phyloP scores from a whole-genome alignment of 2,113 vertebrate species.

The Cinclus cinclus region DNA sequence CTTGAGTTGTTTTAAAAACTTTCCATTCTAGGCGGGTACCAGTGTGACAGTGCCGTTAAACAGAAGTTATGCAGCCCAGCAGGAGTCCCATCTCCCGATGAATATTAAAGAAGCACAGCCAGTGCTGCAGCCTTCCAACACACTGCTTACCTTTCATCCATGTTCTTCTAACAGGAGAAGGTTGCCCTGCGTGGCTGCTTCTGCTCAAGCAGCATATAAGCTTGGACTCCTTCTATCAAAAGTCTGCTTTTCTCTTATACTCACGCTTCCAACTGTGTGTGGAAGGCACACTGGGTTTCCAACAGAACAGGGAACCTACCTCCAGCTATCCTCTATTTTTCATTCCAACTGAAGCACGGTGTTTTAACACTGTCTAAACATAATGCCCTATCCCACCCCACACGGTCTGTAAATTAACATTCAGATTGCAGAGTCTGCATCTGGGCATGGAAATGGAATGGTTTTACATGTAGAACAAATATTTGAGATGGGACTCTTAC shows the following conservation, averaged over 20 bases:
- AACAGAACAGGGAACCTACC: neutral
- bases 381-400: neutral
- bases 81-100: neutral
- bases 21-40: neutral
- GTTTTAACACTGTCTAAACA: neutral
- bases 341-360: neutral
- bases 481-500: neutral
- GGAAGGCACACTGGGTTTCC: neutral
- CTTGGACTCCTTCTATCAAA: neutral
- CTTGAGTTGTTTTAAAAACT: neutral
- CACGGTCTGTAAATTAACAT: neutral
- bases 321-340: neutral
- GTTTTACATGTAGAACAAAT: neutral
- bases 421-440: neutral
- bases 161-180: neutral
- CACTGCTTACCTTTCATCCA: neutral
- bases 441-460: neutral
- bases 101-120: neutral
- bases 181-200: neutral
- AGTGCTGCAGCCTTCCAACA: neutral
- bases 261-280: accelerated
- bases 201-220: neutral
- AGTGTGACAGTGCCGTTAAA: neutral
- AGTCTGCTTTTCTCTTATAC: neutral
- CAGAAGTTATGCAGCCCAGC: neutral